Conservation (phyloP, 1,140 invertebrate species). For the Chlorops oryzae region DNA sequence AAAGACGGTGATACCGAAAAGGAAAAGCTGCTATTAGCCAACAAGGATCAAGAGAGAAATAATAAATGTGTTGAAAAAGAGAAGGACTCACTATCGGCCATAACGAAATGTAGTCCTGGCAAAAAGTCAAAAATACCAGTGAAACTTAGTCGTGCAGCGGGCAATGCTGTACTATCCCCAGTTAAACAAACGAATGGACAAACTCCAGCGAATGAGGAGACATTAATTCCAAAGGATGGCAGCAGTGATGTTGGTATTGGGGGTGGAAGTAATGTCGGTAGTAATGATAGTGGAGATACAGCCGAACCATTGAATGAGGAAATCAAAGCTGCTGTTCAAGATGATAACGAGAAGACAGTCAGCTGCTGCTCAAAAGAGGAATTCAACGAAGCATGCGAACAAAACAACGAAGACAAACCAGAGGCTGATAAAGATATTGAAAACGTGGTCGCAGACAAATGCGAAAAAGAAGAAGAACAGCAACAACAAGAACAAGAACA, state of each 20-base stretch:
- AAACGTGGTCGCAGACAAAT: neutral
- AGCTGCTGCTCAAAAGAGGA: neutral
- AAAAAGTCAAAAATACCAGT: conserved; percentile 47
- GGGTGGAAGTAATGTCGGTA: conserved; percentile 35
- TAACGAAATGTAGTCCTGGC: conserved; percentile 33
- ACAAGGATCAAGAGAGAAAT: conserved; percentile 32
- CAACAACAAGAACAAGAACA: conserved; percentile 3
- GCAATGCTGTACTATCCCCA: conserved; percentile 31
- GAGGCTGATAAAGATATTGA: conserved; percentile 28
- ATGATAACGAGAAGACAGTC: conserved; percentile 23
- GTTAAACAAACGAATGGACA: conserved; percentile 28
- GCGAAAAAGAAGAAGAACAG: conserved; percentile 2
- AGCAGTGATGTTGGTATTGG: conserved; percentile 43
- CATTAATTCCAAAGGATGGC: conserved; percentile 37
- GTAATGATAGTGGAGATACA: conserved; percentile 38
- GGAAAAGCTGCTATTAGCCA: no score
- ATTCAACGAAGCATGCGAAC: conserved; percentile 1
- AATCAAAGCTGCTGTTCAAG: conserved; percentile 40
- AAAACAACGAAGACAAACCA: conserved; percentile 24
- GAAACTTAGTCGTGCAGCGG: conserved; percentile 30
- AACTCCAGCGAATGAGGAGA: conserved; percentile 21
- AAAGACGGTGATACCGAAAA: no score
- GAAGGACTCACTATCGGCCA: conserved; percentile 16
- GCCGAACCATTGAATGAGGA: conserved; percentile 37
- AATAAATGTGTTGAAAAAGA: conserved; percentile 11